phyloP scores from a whole-genome alignment of 2,888 invertebrate genomes.

The Muscina levida region DNA sequence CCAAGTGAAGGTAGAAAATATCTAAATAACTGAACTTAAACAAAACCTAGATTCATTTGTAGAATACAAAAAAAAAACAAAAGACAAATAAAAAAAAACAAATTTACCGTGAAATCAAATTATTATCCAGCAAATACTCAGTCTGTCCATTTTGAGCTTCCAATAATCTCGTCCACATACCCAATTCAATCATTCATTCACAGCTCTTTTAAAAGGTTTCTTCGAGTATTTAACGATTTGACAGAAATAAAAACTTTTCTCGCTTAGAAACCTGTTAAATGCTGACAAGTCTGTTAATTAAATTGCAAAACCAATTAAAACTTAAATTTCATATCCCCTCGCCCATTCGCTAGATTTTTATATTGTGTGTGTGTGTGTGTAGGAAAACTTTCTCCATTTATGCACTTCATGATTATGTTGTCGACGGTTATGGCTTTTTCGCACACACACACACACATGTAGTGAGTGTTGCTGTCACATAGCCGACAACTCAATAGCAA shows the following conservation, averaged over 20 bases:
- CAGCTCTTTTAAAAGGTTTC: slow-evolving; percentile 36
- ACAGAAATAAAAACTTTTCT: slow-evolving; percentile 42
- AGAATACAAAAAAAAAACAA: background rate
- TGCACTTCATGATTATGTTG: slow-evolving; percentile 46
- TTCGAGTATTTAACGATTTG: slow-evolving; percentile 51
- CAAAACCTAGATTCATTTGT: too few species aligned
- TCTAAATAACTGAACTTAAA: too few species aligned
- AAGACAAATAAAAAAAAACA: slow-evolving; percentile 25
- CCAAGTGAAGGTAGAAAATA: too few species aligned
- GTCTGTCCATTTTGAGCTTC: too few species aligned
- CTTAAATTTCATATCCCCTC: slow-evolving; percentile 69
- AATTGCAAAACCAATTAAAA: slow-evolving; percentile 79
- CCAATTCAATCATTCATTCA: background rate
- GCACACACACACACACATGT: background rate
- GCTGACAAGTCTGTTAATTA: slow-evolving; percentile 78
- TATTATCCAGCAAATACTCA: slow-evolving; percentile 3
- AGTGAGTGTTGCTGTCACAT: background rate
- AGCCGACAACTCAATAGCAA: background rate
- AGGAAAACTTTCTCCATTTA: slow-evolving; percentile 45
- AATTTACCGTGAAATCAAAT: slow-evolving; percentile 30
- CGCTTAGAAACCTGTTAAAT: slow-evolving; percentile 69
- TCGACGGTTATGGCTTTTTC: slow-evolving; percentile 28
- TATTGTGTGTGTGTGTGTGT: background rate
- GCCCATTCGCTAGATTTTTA: background rate
- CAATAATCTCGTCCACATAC: background rate